Evolutionary conservation across 2,888 invertebrate genomes (phyloP).

Genomic region (Camponotus fellah): DNA sequence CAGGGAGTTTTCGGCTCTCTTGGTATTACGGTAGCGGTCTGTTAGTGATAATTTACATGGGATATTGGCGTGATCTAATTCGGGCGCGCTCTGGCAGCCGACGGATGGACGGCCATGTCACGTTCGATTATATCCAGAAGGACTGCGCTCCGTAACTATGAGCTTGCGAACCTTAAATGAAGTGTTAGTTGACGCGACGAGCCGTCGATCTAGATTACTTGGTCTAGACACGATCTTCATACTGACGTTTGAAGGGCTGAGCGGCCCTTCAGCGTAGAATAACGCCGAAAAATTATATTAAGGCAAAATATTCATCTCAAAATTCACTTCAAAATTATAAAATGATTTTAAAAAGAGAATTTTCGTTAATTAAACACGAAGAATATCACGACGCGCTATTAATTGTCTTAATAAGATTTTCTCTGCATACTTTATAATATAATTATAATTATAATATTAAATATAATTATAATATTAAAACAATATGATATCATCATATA

Average conservation of each 20-base stretch:
- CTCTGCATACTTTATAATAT: background rate
- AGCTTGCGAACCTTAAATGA: constrained; percentile 56
- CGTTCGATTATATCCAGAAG: constrained; percentile 70
- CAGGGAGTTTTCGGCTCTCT: constrained; percentile 48
- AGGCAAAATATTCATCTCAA: constrained; percentile 2
- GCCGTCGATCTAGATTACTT: constrained; percentile 55
- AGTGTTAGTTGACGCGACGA: constrained; percentile 63
- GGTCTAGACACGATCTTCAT: constrained; percentile 44
- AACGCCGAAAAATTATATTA: constrained; percentile 21
- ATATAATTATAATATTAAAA: background rate
- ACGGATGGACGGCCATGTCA: constrained; percentile 68
- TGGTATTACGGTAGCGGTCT: constrained; percentile 41
- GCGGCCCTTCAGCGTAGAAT: background rate
- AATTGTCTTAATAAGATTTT: background rate
- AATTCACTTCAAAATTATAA: constrained; percentile 1
- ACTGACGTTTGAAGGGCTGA: constrained; percentile 27
- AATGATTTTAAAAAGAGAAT: background rate
- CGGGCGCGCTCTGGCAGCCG: constrained; percentile 58
- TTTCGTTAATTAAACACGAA: background rate
- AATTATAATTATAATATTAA: background rate
- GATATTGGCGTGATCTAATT: constrained; percentile 76
- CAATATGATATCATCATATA: background rate
- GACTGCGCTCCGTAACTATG: constrained; percentile 37
- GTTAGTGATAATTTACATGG: constrained; percentile 72
- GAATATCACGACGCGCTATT: background rate